These are phyloP conservation scores for Catostylus mosaicus DNA, from an alignment of 30 jellyfish, hydroid and myxozoan species.

Conservation along the genomic window DNA sequence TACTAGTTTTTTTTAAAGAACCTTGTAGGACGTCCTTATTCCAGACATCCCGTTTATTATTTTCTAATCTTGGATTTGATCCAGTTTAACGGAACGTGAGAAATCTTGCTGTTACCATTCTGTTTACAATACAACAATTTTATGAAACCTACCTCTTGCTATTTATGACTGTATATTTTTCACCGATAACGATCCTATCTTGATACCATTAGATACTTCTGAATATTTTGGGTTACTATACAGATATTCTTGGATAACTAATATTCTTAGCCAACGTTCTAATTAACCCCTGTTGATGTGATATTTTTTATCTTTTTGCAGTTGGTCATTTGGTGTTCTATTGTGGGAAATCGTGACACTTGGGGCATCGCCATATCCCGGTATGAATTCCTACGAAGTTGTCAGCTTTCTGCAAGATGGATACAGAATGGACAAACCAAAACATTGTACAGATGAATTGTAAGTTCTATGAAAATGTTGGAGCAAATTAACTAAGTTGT, in stretches of 20 bases:
- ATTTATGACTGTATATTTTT: no score
- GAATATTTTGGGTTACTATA: neutral
- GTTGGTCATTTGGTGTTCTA: constrained; percentile 98
- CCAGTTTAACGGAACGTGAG: no score
- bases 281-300: no score
- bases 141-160: neutral
- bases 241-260: neutral
- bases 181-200: neutral
- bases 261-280: neutral
- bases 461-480: constrained; percentile 44
- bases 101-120: neutral
- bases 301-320: constrained; percentile 4
- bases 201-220: neutral
- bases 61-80: no score
- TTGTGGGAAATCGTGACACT: constrained; percentile 95
- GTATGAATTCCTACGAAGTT: constrained; percentile 93
- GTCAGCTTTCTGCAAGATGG: constrained; percentile 97
- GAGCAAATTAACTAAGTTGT: neutral
- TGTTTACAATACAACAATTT: neutral
- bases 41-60: no score
- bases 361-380: constrained; percentile 99
- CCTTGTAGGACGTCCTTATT: no score
- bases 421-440: constrained; percentile 94
- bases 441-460: constrained; percentile 93
- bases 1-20: no score